phyloP scores from a whole-genome alignment of 1,140 invertebrate species.

The Heterodera schachtii region DNA sequence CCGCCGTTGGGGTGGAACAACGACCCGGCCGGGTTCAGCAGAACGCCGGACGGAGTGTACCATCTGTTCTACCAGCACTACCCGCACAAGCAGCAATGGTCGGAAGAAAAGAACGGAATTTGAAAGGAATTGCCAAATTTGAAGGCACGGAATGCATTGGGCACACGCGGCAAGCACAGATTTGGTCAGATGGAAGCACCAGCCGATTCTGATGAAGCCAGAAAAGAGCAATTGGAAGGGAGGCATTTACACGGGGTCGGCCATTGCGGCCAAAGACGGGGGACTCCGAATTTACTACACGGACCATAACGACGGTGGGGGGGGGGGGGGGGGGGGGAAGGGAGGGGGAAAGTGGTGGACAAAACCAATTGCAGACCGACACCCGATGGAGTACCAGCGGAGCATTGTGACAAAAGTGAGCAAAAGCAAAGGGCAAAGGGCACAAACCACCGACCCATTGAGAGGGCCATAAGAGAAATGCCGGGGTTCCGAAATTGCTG shows the following conservation, averaged over 20 bases:
- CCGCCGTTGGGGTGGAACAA: conserved; percentile 30
- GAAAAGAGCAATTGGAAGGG: conserved; percentile 2
- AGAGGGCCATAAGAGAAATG: too few relatives aligned
- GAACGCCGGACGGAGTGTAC: conserved; percentile 12
- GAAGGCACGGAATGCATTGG: conserved; percentile 12
- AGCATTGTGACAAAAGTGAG: background rate
- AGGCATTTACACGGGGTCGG: conserved; percentile 18
- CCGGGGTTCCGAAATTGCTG: too few relatives aligned
- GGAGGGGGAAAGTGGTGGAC: background rate
- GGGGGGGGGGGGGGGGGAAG: background rate
- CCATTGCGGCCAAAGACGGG: background rate
- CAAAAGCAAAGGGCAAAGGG: background rate
- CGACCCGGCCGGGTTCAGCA: conserved; percentile 26
- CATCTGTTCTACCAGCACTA: conserved; percentile 26
- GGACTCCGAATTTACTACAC: conserved; percentile 20
- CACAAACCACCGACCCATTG: too few relatives aligned
- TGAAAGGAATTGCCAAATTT: background rate
- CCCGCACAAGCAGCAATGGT: conserved; percentile 19
- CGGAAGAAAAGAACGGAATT: background rate
- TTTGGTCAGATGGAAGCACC: conserved; percentile 18
- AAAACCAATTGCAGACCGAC: background rate
- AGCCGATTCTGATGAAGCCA: conserved; percentile 20
- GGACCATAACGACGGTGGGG: conserved; percentile 17
- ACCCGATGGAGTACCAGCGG: background rate
- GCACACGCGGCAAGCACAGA: conserved; percentile 17